A percentile compares a stretch with the other conserved stretches of the same genome.
Evolutionary conservation across 2,113 vertebrate genomes (phyloP).

Genomic region (Proterorhinus semilunaris): DNA sequence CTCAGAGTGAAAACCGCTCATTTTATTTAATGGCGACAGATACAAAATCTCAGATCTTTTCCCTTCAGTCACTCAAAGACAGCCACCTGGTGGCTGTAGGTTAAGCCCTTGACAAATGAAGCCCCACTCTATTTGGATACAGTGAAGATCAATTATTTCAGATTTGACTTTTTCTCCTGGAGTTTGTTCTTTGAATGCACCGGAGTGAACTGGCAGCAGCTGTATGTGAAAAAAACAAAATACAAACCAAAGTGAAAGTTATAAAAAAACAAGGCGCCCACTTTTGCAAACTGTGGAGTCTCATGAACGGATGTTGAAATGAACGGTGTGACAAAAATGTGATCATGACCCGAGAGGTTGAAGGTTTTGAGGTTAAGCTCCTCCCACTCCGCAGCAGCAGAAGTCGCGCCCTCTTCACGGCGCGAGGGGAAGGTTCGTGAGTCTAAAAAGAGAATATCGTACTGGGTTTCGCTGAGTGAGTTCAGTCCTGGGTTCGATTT

Average conservation of each 20-base stretch:
- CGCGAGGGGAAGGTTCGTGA: background rate
- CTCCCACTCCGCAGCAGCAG: background rate
- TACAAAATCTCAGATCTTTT: too few species aligned
- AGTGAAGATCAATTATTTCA: background rate
- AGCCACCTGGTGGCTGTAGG: too few species aligned
- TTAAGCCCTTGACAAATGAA: too few species aligned
- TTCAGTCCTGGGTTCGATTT: constrained; percentile 4
- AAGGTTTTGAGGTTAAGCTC: constrained; percentile 7
- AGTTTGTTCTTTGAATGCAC: constrained; percentile 2
- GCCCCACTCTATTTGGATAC: too few species aligned
- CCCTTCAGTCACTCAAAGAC: too few species aligned
- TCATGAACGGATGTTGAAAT: background rate
- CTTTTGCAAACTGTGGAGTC: background rate
- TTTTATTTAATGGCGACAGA: too few species aligned
- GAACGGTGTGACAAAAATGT: background rate
- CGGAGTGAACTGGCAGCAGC: constrained; percentile 13
- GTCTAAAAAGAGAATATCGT: background rate
- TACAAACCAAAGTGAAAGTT: background rate
- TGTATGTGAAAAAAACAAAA: constrained; percentile 3
- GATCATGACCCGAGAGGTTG: background rate
- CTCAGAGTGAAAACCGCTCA: too few species aligned
- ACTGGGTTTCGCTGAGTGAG: background rate
- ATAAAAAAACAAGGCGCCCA: background rate
- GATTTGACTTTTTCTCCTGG: constrained; percentile 24
- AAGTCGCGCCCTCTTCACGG: background rate